Evolutionary conservation across 2,797 vertebrate species (phyloP), one percentile per base, ranked within the genome.

Genomic region (Glyptemys insculpta): DNA sequence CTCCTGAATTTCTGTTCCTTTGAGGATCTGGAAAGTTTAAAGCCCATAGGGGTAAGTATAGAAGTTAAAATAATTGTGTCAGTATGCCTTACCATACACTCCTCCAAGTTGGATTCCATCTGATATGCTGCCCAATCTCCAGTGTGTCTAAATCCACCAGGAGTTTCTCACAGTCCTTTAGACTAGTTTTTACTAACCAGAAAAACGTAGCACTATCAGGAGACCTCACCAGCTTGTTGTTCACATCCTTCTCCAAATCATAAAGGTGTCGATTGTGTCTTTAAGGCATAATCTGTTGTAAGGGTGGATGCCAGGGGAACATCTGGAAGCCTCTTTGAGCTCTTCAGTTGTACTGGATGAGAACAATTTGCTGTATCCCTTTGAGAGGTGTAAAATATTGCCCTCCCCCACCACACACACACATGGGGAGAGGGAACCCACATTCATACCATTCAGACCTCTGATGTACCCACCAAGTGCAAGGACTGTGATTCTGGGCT

Each of bases 141-240:
- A 12, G 1, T 83, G 12, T 19, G 5, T 1, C 72, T 87, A 90
- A 52, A 88, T 53, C 72, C 41, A 82, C 65, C 57, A 1, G 0
- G 37, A 68, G 56, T 54, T 65, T 54, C 83, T 80, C 78, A 3
- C 0, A 53, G 81, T 5, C 82, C 92, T 72, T 90, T 56, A 52
- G 59, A 87, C 27, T 78, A 89, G 86, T 31, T 90, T 89, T 92
- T 89, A 54, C 88, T 87, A 91, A 91, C 72, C 59, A 65, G 87
- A 81, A 95, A 86, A 95, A 90, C 16, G 3, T 83, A 49, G 41
- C 62, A 12, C 89, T 92, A 11, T 52, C 76, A 85, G 87, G 50
- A 87, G 59, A 79, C 50, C 57, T 62, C 83, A 91, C 79, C 89
- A 95, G 52, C 54, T 96, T 80, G 86, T 91, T 96, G 92, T 53